Percentiles rank a stretch among this genome's conserved stretches.
Conservation (phyloP, 2,888 invertebrate genomes). For the Sphinx pinastri region DNA sequence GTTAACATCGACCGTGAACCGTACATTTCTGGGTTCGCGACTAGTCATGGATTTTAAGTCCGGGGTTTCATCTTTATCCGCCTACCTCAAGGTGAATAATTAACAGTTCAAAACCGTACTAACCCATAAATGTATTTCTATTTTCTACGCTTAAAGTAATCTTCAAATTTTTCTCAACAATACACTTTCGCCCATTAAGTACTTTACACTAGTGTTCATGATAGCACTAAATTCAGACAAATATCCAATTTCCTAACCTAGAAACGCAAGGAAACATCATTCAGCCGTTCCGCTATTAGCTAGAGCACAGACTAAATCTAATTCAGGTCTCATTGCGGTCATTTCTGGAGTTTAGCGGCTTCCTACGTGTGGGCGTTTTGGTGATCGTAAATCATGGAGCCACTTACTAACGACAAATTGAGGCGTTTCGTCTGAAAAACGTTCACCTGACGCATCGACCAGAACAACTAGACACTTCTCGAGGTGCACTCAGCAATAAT, state of each 20-base stretch:
- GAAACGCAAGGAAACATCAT: constrained; percentile 37
- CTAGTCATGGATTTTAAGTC: too few relatives aligned
- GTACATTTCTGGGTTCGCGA: not conserved
- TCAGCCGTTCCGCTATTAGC: constrained; percentile 14
- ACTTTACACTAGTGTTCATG: too few relatives aligned
- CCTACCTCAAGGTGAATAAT: too few relatives aligned
- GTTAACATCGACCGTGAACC: not conserved
- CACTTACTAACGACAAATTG: constrained; percentile 74
- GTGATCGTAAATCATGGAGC: constrained; percentile 70
- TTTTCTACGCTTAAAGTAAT: too few relatives aligned
- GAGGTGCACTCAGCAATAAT: constrained; percentile 2
- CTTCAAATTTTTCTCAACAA: too few relatives aligned
- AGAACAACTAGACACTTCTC: not conserved
- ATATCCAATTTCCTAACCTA: constrained; percentile 29
- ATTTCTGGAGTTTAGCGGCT: constrained; percentile 66
- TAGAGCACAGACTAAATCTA: constrained; percentile 43
- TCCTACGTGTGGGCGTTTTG: constrained; percentile 63
- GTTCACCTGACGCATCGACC: constrained; percentile 45
- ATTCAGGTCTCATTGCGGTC: constrained; percentile 53
- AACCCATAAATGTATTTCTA: too few relatives aligned
- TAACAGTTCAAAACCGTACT: too few relatives aligned
- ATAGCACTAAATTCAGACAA: constrained; percentile 9
- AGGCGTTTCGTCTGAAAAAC: constrained; percentile 60
- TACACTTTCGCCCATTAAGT: too few relatives aligned
- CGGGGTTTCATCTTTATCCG: too few relatives aligned